Percentiles rank a stretch among this genome's conserved stretches.
Conservation (phyloP, 2,113 vertebrate genomes). For the Brachypodius melanocephalos region DNA sequence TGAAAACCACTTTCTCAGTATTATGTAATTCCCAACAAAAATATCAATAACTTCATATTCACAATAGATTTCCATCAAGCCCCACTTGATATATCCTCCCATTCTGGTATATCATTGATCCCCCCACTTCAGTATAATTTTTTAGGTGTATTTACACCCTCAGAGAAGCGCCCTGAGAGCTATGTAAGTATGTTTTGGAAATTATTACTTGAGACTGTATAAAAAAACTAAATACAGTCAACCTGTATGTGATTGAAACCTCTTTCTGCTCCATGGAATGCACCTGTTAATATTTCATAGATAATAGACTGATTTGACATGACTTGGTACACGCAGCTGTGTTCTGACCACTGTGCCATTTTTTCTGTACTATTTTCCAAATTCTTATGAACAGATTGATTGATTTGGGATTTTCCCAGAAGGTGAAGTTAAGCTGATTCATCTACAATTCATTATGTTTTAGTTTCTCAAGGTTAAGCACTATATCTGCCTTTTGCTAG, state of each 20-base stretch:
- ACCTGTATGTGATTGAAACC: neutral
- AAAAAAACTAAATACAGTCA: neutral
- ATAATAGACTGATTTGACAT: neutral
- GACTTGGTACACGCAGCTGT: neutral
- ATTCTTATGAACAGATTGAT: neutral
- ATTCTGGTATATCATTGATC: neutral
- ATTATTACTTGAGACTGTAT: neutral
- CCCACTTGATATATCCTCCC: neutral
- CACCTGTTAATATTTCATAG: neutral
- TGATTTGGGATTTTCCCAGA: neutral
- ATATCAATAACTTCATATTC: neutral
- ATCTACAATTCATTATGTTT: rapidly evolving
- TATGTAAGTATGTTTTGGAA: neutral
- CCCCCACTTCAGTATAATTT: neutral
- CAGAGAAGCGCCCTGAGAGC: neutral
- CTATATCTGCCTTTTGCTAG: neutral
- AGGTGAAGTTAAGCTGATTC: neutral
- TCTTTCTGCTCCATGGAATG: neutral
- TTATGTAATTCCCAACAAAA: neutral
- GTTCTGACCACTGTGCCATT: neutral
- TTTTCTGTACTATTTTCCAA: neutral
- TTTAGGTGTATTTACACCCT: neutral
- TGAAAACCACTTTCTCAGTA: neutral
- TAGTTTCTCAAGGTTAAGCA: neutral
- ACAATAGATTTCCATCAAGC: neutral